A percentile compares a stretch with the other conserved stretches of the same genome.
Evolutionary conservation across 2,888 invertebrate genomes (phyloP).

Genomic region (Lacanobia oleracea): DNA sequence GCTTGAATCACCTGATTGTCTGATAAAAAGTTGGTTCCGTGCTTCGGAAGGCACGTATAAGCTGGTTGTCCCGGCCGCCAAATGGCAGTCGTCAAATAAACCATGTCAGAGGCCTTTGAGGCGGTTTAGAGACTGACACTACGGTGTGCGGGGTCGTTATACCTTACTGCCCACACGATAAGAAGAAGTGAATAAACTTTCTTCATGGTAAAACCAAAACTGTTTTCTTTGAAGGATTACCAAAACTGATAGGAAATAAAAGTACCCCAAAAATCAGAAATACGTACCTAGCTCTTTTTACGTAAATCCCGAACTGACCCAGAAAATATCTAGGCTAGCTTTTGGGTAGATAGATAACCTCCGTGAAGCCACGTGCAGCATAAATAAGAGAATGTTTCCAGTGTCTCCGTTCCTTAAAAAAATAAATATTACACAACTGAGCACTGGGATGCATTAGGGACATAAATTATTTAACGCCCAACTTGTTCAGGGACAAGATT

Average conservation of each 20-base stretch:
- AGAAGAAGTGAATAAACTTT: too few species aligned
- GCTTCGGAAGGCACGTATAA: too few species aligned
- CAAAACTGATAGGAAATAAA: not conserved
- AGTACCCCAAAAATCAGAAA: not conserved
- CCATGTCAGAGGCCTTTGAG: too few species aligned
- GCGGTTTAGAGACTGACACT: too few species aligned
- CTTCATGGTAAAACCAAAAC: not conserved
- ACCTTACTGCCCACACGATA: too few species aligned
- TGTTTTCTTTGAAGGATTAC: too few species aligned
- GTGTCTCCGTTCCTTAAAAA: conserved; percentile 15
- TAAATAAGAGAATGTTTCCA: conserved; percentile 2
- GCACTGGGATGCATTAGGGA: not conserved
- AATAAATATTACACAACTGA: not conserved
- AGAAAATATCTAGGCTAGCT: not conserved
- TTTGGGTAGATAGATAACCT: not conserved
- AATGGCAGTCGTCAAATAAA: too few species aligned
- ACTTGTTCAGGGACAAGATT: conserved; percentile 20
- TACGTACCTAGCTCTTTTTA: not conserved
- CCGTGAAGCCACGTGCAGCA: not conserved
- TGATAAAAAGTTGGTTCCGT: too few species aligned
- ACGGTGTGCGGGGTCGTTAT: too few species aligned
- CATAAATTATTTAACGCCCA: conserved; percentile 18
- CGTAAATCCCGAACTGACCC: not conserved
- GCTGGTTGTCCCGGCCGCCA: too few species aligned
- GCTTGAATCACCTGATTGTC: too few species aligned